Base-by-base conservation (phyloP, 2,888 invertebrate species). In the Dascillus cervinus region DNA sequence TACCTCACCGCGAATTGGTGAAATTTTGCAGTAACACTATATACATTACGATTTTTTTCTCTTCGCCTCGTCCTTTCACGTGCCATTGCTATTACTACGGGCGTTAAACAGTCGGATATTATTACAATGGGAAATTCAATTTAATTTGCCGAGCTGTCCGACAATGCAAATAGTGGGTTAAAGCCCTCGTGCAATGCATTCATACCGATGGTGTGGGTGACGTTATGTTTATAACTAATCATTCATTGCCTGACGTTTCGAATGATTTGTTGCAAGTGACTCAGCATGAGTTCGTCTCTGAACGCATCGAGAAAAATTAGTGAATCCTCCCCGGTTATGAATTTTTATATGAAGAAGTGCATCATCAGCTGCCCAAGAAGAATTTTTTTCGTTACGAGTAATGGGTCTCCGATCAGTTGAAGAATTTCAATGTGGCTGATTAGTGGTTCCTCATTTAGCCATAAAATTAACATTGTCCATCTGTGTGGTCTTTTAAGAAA, bases 401-500 rank as follows among this genome's bases (percentile, higher is more conserved):
- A n/a, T n/a, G n/a, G n/a, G n/a, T n/a, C n/a, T n/a, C n/a, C n/a
- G n/a, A n/a, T n/a, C n/a, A n/a, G n/a, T n/a, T n/a, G n/a, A n/a
- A n/a, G 17, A 17, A 17, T 17, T 17, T 17, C 17, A 8, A 17
- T 17, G 17, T 17, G 4, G 17, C 4, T 17, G 17, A 17, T 6
- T 17, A 6, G 17, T 17, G n/a, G n/a, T 44, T 46, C 42, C 29
- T 37, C 28, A 37, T 32, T 43, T 41, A 37, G 43, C 39, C 43
- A 46, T 44, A 44, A 46, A 46, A 46, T 40, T 40, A 44, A 46
- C 38, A 36, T 46, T 29, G 32, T 40, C 39, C 40, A 29, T 36
- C 37, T 50, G 50, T 50, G 50, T 50, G 50, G 50, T 50, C 50
- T 32, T 13, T 25, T 20, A 20, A 26, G 24, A 26, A n/a, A 41